A percentile compares a stretch with the other conserved stretches of the same genome.
phyloP scores from a whole-genome alignment of 2,888 invertebrate species.

The Eupithecia exiguata region DNA sequence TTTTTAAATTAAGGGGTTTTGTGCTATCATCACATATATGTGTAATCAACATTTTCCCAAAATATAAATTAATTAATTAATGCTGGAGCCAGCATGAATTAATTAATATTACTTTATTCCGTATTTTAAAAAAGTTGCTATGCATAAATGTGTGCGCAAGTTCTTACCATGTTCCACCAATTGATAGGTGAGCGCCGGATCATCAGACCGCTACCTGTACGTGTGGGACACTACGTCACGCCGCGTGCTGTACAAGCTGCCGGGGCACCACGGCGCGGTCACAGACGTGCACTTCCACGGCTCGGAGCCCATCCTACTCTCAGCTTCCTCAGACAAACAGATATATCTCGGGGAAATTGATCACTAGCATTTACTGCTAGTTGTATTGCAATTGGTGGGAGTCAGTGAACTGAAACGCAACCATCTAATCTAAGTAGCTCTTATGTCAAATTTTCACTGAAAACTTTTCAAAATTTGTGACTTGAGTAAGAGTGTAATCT shows the following conservation, averaged over 20 bases:
- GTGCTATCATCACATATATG: no score
- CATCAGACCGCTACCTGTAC: slow-evolving; percentile 97
- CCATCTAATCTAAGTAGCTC: neutral
- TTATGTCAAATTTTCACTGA: neutral
- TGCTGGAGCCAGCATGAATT: no score
- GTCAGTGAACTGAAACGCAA: neutral
- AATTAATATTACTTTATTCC: no score
- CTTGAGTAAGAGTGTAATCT: neutral
- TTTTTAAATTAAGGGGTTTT: no score
- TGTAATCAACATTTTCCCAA: no score
- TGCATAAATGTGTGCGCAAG: neutral
- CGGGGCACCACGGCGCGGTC: slow-evolving; percentile 98
- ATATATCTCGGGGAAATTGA: slow-evolving; percentile 98
- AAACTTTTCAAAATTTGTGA: neutral
- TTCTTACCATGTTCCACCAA: neutral
- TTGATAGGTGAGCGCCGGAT: slow-evolving; percentile 89
- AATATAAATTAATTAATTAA: no score
- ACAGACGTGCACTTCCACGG: slow-evolving; percentile 98
- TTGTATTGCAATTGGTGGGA: no score
- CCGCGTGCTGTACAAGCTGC: slow-evolving; percentile 96
- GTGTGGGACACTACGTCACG: slow-evolving; percentile 98
- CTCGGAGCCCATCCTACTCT: slow-evolving; percentile 95
- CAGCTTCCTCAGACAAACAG: slow-evolving; percentile 97
- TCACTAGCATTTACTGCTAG: slow-evolving; percentile 43
- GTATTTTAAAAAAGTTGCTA: no score